These are phyloP conservation scores for Barbus barbus DNA, from an alignment of 2,113 vertebrate species.

Conservation along the genomic window DNA sequence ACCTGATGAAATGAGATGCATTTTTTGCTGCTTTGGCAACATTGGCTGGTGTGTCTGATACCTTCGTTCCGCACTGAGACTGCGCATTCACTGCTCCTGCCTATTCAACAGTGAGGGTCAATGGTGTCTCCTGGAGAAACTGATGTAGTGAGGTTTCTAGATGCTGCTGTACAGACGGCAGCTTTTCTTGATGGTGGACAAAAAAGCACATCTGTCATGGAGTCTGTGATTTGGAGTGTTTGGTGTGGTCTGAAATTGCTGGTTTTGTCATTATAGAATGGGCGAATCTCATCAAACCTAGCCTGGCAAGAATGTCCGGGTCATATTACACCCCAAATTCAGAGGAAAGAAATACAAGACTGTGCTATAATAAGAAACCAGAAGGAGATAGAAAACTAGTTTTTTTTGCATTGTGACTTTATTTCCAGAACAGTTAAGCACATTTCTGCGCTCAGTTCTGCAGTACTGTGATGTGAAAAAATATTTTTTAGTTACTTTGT, in stretches of 20 bases:
- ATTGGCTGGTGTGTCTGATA: constrained; percentile 10
- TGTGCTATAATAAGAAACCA: background rate
- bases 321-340: background rate
- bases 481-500: background rate
- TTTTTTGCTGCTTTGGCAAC: constrained; percentile 36
- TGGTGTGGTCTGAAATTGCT: background rate
- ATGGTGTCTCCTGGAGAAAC: background rate
- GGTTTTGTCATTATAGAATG: background rate
- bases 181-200: background rate
- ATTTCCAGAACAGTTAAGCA: background rate
- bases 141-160: background rate
- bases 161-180: background rate
- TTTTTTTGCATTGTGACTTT: background rate
- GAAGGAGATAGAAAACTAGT: background rate
- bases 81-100: constrained; percentile 28
- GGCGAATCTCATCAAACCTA: background rate
- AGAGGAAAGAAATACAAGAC: background rate
- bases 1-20: background rate
- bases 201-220: background rate
- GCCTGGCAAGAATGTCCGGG: background rate
- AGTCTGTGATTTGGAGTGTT: background rate
- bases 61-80: constrained; percentile 34
- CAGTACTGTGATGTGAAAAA: background rate
- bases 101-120: constrained; percentile 22
- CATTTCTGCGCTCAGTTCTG: no score